Base-by-base conservation (phyloP, 2,113 vertebrate species). In the Pao palembangensis region DNA sequence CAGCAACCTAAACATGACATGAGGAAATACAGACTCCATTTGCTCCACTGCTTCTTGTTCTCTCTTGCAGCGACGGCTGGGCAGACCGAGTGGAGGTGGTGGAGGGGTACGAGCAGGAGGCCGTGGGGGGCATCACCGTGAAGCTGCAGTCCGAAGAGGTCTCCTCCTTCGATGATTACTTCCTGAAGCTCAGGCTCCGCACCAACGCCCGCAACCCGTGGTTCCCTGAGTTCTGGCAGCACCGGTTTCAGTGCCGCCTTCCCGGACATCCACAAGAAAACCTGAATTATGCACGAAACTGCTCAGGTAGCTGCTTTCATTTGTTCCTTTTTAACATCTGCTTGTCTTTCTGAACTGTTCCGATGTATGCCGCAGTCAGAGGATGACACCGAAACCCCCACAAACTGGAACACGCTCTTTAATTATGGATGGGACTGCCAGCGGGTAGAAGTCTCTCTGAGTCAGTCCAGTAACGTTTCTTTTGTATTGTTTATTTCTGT, bases 221-320 rank as follows among this genome's bases (percentile, higher is more conserved):
- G 97, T 99, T 99, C 63, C 92, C 95, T 0, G 96, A 99, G 79
- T 99, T 99, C 90, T 99, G 96, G 97, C 97, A 99, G 82, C 91
- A 98, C 75, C 93, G 94, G 3, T 99, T 99, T 70, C 95, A 99
- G 86, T 99, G 97, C 65, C 94, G 95, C 49, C 90, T 99, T 12
- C 92, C 92, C 0, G 97, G 97, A 54, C 95, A 98, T 63, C 91
- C 93, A 0, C 91, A 88, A 43, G 96, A 99, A 85, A 98, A 98
- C 73, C 77, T 64, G 18, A 95, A 94, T 76, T 98, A 94, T 80
- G 93, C 87, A 65, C 93, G 89, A 63, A 94, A 96, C 82, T 99
- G 97, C 82, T 94, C 95, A 87, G 96, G 97, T 99, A 96, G 20
- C 17, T n/a, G 5, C 44, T n/a, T n/a, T 47, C 44, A 42, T 52